Evolutionary conservation across 2,113 vertebrate species (phyloP).

Genomic region (Callionymus lyra): DNA sequence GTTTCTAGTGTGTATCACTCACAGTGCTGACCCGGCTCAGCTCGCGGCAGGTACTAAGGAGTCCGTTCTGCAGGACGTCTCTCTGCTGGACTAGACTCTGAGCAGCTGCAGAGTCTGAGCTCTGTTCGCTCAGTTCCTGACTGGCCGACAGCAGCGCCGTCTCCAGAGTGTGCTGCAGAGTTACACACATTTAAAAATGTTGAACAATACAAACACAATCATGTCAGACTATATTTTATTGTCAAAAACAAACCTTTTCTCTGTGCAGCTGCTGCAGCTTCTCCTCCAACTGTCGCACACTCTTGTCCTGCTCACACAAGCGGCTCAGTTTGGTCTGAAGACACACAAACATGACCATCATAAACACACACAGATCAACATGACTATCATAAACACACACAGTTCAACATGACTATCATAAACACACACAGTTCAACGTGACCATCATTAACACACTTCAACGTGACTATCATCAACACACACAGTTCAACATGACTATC

Average conservation of each 20-base stretch:
- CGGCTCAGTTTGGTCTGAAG: conserved; percentile 83
- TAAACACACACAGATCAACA: conserved; percentile 1
- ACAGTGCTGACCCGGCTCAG: conserved; percentile 79
- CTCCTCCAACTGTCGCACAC: conserved; percentile 83
- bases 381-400: neutral
- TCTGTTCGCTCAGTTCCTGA: conserved; percentile 89
- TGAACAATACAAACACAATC: too few relatives aligned
- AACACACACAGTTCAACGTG: too few relatives aligned
- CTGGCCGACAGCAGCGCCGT: conserved; percentile 89
- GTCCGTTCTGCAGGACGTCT: conserved; percentile 86
- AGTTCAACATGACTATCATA: too few relatives aligned
- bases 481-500: too few relatives aligned
- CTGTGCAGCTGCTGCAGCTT: conserved; percentile 93
- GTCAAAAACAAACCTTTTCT: conserved; percentile 82
- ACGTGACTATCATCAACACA: too few relatives aligned
- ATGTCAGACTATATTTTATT: neutral
- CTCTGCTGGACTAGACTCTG: conserved; percentile 85
- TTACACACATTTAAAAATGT: conserved; percentile 3
- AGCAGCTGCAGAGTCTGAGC: conserved; percentile 69
- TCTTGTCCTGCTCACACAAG: conserved; percentile 91
- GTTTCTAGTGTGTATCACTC: conserved; percentile 41
- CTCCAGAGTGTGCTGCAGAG: conserved; percentile 85
- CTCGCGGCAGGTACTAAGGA: conserved; percentile 91
- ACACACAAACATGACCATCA: conserved; percentile 2
- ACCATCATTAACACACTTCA: too few relatives aligned